Percentiles rank a stretch among this genome's conserved stretches.
Evolutionary conservation across 1,140 invertebrate species (phyloP).

Genomic region (Battus philenor): DNA sequence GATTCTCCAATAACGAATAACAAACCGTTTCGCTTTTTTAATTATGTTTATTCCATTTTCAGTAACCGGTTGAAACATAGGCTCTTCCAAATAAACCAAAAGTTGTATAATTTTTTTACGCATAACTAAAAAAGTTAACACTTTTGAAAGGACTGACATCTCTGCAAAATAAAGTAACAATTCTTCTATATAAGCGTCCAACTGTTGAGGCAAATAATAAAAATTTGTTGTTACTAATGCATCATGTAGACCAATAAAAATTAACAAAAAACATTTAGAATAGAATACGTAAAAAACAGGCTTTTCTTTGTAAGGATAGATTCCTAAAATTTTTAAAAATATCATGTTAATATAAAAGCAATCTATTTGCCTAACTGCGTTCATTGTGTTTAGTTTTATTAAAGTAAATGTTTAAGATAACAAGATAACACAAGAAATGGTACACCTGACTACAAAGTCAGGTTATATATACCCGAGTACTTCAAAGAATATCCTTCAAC

Average conservation of each 20-base stretch:
- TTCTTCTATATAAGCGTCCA: slow-evolving; percentile 46
- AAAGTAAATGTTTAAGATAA: too few species aligned
- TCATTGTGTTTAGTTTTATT: slow-evolving; percentile 16
- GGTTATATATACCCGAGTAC: too few species aligned
- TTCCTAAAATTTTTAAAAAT: slow-evolving; percentile 40
- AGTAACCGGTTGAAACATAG: slow-evolving; percentile 40
- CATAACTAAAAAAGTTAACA: slow-evolving; percentile 35
- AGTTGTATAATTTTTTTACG: slow-evolving; percentile 33
- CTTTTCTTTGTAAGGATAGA: slow-evolving; percentile 26
- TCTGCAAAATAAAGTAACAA: slow-evolving; percentile 47
- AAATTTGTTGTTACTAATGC: slow-evolving; percentile 40
- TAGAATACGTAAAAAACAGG: slow-evolving; percentile 31
- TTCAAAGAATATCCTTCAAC: too few species aligned
- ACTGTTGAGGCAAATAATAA: slow-evolving; percentile 35
- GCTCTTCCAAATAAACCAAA: slow-evolving; percentile 37
- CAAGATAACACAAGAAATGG: too few species aligned
- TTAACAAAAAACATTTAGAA: slow-evolving; percentile 28
- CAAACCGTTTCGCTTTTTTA: slow-evolving; percentile 39
- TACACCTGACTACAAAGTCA: too few species aligned
- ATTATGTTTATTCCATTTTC: slow-evolving; percentile 32
- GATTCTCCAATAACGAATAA: slow-evolving; percentile 43
- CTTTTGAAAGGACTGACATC: slow-evolving; percentile 38
- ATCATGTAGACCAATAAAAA: slow-evolving; percentile 32
- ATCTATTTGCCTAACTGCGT: slow-evolving; percentile 23
- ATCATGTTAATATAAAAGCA: slow-evolving; percentile 39